Percentiles rank a stretch among this genome's conserved stretches.
These are phyloP conservation scores for Apodemia duryi DNA, from an alignment of 2,888 invertebrate genomes.

Conservation along the genomic window DNA sequence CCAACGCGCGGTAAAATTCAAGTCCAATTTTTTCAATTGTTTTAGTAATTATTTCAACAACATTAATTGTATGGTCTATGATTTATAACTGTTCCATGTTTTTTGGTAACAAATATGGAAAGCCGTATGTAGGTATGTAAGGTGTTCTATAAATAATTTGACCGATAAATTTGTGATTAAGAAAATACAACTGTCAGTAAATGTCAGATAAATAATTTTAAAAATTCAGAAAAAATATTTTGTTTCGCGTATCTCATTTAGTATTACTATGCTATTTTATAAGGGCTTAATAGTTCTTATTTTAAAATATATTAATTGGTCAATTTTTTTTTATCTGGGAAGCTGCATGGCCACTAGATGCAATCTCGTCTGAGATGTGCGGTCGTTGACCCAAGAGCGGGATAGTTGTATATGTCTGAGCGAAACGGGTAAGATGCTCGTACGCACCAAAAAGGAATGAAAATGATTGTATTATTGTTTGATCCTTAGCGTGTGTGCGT, in stretches of 20 bases:
- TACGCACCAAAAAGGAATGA: slow-evolving; percentile 77
- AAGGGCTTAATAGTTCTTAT: slow-evolving; percentile 1
- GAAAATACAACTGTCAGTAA: too few relatives aligned
- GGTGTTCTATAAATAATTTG: too few relatives aligned
- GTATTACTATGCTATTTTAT: slow-evolving; percentile 1
- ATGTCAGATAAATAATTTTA: too few relatives aligned
- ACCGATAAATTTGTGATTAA: too few relatives aligned
- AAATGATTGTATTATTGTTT: slow-evolving; percentile 73
- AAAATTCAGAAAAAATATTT: not conserved
- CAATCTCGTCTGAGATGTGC: slow-evolving; percentile 74
- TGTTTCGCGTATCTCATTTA: not conserved
- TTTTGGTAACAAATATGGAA: too few relatives aligned
- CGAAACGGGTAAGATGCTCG: slow-evolving; percentile 63
- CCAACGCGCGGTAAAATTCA: too few relatives aligned
- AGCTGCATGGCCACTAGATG: slow-evolving; percentile 75
- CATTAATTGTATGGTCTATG: too few relatives aligned
- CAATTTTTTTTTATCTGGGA: slow-evolving; percentile 70
- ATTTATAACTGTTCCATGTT: too few relatives aligned
- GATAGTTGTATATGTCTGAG: slow-evolving; percentile 51
- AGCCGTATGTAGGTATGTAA: too few relatives aligned
- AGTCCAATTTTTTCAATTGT: too few relatives aligned
- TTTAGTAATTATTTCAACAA: too few relatives aligned
- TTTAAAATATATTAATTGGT: slow-evolving; percentile 61
- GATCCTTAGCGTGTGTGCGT: slow-evolving; percentile 51
- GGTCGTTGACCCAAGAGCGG: slow-evolving; percentile 70